phyloP scores from a whole-genome alignment of 1,140 invertebrate species.

The Lordiphosa collinella region DNA sequence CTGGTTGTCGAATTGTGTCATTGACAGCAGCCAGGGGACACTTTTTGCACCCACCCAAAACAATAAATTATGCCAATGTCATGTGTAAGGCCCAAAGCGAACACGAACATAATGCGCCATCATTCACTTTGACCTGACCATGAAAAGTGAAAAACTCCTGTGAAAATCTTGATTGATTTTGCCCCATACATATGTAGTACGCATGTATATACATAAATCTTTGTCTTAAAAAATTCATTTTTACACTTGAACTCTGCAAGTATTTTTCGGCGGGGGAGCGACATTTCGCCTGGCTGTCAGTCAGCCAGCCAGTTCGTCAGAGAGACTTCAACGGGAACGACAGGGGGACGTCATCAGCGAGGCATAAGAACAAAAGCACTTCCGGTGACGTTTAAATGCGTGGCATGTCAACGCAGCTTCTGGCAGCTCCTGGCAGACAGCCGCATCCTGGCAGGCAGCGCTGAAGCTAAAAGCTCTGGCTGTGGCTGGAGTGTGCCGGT shows the following conservation, averaged over 20 bases:
- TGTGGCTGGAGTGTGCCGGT: constrained; percentile 14
- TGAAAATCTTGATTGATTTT: constrained; percentile 61
- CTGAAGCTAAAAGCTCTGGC: not conserved
- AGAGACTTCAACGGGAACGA: constrained; percentile 13
- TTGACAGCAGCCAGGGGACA: constrained; percentile 54
- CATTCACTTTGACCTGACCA: constrained; percentile 38
- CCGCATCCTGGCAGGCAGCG: constrained; percentile 55
- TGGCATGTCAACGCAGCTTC: constrained; percentile 66
- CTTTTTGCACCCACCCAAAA: constrained; percentile 49
- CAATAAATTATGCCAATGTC: constrained; percentile 73
- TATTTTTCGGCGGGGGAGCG: constrained; percentile 8
- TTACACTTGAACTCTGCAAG: constrained; percentile 45
- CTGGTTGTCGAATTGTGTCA: constrained; percentile 55
- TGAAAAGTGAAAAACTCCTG: constrained; percentile 40
- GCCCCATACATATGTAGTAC: constrained; percentile 10
- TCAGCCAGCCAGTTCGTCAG: constrained; percentile 25
- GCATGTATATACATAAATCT: not conserved
- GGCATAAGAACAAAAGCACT: constrained; percentile 72
- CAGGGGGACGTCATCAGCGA: constrained; percentile 12
- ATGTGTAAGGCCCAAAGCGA: constrained; percentile 39
- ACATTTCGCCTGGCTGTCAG: constrained; percentile 4
- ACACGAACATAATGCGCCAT: constrained; percentile 48
- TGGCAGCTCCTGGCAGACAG: constrained; percentile 64
- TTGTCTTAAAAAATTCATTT: constrained; percentile 35
- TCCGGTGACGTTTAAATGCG: constrained; percentile 76